Conservation (phyloP, 2,888 invertebrate genomes). For the Synanthedon myopaeformis region DNA sequence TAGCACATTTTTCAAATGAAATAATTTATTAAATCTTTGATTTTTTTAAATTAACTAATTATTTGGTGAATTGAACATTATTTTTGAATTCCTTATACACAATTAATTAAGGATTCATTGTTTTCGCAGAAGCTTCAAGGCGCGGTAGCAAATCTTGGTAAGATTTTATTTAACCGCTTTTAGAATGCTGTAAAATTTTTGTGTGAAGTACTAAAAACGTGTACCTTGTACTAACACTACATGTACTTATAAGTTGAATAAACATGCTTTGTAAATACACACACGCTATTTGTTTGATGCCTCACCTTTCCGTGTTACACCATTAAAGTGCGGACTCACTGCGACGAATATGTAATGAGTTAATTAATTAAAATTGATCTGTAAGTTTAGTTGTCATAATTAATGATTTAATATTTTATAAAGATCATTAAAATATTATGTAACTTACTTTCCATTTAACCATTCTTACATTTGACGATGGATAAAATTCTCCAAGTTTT, state of each 20-base stretch:
- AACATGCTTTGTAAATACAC: slow-evolving; percentile 37
- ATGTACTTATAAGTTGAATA: slow-evolving; percentile 40
- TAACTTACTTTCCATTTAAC: background rate
- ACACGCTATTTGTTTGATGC: slow-evolving; percentile 43
- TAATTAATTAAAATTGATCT: slow-evolving; percentile 3
- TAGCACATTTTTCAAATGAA: too few relatives aligned
- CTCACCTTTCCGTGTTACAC: slow-evolving; percentile 33
- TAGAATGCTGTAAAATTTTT: slow-evolving; percentile 28
- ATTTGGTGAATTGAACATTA: too few relatives aligned
- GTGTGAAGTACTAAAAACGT: slow-evolving; percentile 24
- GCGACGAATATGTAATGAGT: slow-evolving; percentile 1
- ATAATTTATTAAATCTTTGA: too few relatives aligned
- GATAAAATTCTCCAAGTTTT: background rate
- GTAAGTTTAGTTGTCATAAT: background rate
- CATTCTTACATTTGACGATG: too few relatives aligned
- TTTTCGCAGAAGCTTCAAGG: slow-evolving; percentile 14
- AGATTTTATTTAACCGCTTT: slow-evolving; percentile 18
- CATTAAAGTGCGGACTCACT: slow-evolving; percentile 8
- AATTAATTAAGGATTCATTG: slow-evolving; percentile 5
- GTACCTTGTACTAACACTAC: slow-evolving; percentile 30
- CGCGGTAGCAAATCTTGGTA: slow-evolving; percentile 18
- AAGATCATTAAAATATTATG: background rate
- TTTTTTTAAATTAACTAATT: too few relatives aligned
- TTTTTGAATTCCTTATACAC: too few relatives aligned
- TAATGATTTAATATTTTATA: background rate